A percentile compares a stretch with the other conserved stretches of the same genome.
phyloP scores from a whole-genome alignment of 1,140 invertebrate species.

The Nixonia krombeini region DNA sequence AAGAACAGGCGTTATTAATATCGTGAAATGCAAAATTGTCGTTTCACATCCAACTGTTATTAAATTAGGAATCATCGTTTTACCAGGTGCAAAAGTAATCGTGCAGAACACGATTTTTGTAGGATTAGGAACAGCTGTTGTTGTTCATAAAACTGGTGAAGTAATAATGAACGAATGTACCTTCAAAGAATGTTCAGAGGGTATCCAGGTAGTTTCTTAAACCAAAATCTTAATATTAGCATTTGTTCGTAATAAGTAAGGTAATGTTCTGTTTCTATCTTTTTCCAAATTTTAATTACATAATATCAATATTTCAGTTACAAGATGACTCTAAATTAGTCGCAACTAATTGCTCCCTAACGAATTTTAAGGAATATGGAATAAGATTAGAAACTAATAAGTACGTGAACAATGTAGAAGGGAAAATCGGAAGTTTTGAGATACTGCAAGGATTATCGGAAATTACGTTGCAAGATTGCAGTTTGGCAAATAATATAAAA shows the following conservation, averaged over 20 bases:
- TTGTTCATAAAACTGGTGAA: slow-evolving; percentile 56
- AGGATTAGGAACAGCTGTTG: slow-evolving; percentile 60
- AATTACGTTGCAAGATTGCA: slow-evolving; percentile 56
- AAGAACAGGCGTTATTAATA: slow-evolving; percentile 55
- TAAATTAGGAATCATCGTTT: slow-evolving; percentile 64
- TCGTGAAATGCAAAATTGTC: slow-evolving; percentile 58
- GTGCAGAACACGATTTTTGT: slow-evolving; percentile 55
- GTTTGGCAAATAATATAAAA: slow-evolving; percentile 55
- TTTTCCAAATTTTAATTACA: neutral
- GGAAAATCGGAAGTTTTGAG: slow-evolving; percentile 49
- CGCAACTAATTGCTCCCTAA: slow-evolving; percentile 53
- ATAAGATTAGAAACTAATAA: slow-evolving; percentile 62
- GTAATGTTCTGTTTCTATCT: neutral
- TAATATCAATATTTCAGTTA: slow-evolving; percentile 50
- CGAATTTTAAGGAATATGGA: slow-evolving; percentile 59
- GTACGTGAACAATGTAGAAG: slow-evolving; percentile 37
- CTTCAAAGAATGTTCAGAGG: slow-evolving; percentile 61
- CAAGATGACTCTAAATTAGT: slow-evolving; percentile 52
- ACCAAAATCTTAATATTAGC: no score
- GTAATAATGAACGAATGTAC: slow-evolving; percentile 52
- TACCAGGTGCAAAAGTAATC: slow-evolving; percentile 59
- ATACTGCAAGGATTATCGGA: slow-evolving; percentile 51
- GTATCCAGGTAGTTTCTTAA: slow-evolving; percentile 64
- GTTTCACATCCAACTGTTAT: slow-evolving; percentile 55
- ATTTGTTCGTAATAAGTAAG: neutral